Base-by-base conservation (phyloP, 2,888 invertebrate genomes). In the Holacanthella duospinosa region DNA sequence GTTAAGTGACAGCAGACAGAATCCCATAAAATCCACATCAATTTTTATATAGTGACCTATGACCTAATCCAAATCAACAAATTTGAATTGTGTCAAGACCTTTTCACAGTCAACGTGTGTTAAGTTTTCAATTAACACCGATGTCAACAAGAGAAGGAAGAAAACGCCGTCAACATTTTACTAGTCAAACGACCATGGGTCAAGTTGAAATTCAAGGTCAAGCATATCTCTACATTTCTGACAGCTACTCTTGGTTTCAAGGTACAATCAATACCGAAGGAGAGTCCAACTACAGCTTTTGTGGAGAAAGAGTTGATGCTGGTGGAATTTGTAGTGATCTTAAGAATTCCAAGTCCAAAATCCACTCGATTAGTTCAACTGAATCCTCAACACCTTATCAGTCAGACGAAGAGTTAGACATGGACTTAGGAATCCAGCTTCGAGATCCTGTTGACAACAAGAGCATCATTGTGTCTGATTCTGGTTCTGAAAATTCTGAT, bases 211-310 rank as follows among this genome's bases (percentile, higher is more conserved):
- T 71, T 4, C 63, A 68, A 24, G 75, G 75, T 21, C 56, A 66
- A 1, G 74, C 75, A 0, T 71, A 72, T 58, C 69, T 75, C 44
- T 75, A 75, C 59, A 75, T 75, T 60, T 67, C 72, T 29, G 70
- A 70, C 36, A 73, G 74, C 54, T 70, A 72, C 29, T 67, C 73
- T 28, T 74, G 74, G 73, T 75, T 75, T 60, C 74, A 74, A 65
- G 75, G 75, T 9, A 72, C 71, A 53, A 71, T 75, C 27, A 64
- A 68, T 21, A 68, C 72, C 4, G 69, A 72, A 12, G 73, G 74
- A 59, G 71, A 74, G 27, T 72, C 73, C 24, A 71, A 73, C 61
- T 75, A 74, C 67, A 72, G 70, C 26, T 58, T 75, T 27, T 68
- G 66, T 29, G 75, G 75, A 55, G 64, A 66, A 27, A 58, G 62